Evolutionary conservation across 1,140 invertebrate genomes (phyloP), one percentile per base, ranked within the genome.

Genomic region (Coelopa frigida): DNA sequence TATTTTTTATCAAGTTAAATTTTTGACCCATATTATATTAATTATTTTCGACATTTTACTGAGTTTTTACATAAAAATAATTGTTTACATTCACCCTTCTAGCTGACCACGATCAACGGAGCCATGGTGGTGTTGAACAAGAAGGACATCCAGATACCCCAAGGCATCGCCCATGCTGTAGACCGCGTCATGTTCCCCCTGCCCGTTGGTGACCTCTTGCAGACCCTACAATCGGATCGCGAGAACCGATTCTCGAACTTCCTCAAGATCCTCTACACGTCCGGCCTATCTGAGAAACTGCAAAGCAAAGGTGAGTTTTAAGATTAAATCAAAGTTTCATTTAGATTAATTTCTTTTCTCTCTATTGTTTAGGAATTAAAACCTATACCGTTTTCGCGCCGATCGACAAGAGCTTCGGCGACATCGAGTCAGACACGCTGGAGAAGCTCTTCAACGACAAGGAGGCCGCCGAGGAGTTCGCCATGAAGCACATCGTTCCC

Each of bases 131-230:
- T 82, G 18, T 77, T 84, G 5, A 86, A 87, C 46, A 86, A 87
- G 61, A 80, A 84, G 54, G 85, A 91, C 60, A 85, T 89, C 49
- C 76, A 82, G 55, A 83, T 90, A 56, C 82, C 87, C 26, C 77
- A 91, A 78, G 85, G 89, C 21, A 78, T 92, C 33, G 86, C 89
- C 0, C 89, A 93, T 60, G 82, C 87, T 0, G 78, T 94, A 1
- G 87, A 91, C 66, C 75, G 87, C 48, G 88, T 92, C 0, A 86
- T 93, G 80, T 89, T 90, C 70, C 87, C 88, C 3, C 71, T 89
- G 46, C 86, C 86, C 0, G 85, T 88, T 12, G 87, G 86, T 15
- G 85, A 89, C 72, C 70, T 90, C 26, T 75, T 88, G 11, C 84
- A 88, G 60, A 89, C 86, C 0, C 70, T 89, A 24, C 83, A 87